Percentiles rank a stretch among this genome's conserved stretches.
These are phyloP conservation scores for Anguilla anguilla DNA, from an alignment of 2,797 vertebrate genomes.

Conservation along the genomic window DNA sequence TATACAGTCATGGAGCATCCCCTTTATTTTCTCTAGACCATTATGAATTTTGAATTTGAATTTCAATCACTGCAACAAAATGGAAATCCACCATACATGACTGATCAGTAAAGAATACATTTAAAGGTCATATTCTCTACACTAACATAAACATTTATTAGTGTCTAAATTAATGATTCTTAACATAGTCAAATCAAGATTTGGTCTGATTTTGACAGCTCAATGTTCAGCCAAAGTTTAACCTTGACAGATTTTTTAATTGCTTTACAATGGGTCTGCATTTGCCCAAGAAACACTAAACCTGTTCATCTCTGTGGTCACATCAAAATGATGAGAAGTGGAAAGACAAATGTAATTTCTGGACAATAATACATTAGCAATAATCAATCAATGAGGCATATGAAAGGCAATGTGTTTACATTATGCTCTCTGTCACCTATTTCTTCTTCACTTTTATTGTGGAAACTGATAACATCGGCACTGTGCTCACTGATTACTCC, in stretches of 20 bases:
- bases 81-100: neutral
- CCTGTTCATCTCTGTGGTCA: conserved; percentile 7
- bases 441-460: neutral
- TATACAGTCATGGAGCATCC: neutral
- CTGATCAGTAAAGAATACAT: neutral
- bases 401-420: neutral
- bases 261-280: neutral
- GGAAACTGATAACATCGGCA: neutral
- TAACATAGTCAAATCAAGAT: neutral
- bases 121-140: neutral
- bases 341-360: neutral
- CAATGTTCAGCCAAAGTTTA: conserved; percentile 22
- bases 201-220: neutral
- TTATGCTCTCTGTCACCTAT: neutral
- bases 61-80: neutral
- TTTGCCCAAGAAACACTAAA: neutral
- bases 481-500: neutral
- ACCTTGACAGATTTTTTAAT: conserved; percentile 23
- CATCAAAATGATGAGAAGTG: neutral
- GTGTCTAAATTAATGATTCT: neutral
- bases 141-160: neutral
- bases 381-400: conserved; percentile 10
- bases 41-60: neutral
- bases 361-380: neutral
- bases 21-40: neutral